Evolutionary conservation across 2,113 vertebrate genomes (phyloP), one percentile per base, ranked within the genome.

Genomic region (Etia nguti): DNA sequence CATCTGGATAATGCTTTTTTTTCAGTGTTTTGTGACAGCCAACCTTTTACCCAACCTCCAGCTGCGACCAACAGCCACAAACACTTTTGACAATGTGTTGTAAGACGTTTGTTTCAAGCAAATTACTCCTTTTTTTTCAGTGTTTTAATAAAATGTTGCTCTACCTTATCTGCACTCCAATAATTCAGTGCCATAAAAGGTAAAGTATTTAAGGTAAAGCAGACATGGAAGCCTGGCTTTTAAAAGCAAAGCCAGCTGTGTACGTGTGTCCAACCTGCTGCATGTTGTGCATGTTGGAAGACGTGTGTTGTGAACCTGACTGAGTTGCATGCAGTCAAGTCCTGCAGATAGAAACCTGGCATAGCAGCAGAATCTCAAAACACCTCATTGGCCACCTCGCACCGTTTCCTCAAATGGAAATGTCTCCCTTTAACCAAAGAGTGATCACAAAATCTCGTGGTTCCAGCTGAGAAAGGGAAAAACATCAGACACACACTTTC

Each of bases 171-270:
- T 83, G 54, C 18, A 43, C 56, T 52, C 41, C 59, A 34, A 26
- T 29, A 48, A 65, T 26, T 86, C 15, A 57, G 60, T 50, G 29
- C 57, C 77, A 65, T 77, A 62, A 90, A 52, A 65, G 48, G 36
- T 83, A 89, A 24, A 52, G 79, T 79, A 86, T 92, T 65, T 60
- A 86, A 56, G n/a, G 81, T 52, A 56, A 81, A 90, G 82, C 84
- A 83, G 91, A 87, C 80, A 41, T 70, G 70, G 80, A 85, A 12
- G 48, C 56, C 82, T 70, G 88, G 65, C 82, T 89, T 81, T 86
- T 89, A 88, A 91, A 90, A 91, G 85, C 59, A 36, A 65, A 80
- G 57, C 15, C 16, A 22, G 1, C 73, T 52, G 87, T 59, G 79
- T 89, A 34, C 83, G 48, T 80, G 65, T 68, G 85, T 87, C 79